A percentile compares a stretch with the other conserved stretches of the same genome.
Conservation (phyloP, 2,888 invertebrate genomes). For the Eristalinus sepulchralis region DNA sequence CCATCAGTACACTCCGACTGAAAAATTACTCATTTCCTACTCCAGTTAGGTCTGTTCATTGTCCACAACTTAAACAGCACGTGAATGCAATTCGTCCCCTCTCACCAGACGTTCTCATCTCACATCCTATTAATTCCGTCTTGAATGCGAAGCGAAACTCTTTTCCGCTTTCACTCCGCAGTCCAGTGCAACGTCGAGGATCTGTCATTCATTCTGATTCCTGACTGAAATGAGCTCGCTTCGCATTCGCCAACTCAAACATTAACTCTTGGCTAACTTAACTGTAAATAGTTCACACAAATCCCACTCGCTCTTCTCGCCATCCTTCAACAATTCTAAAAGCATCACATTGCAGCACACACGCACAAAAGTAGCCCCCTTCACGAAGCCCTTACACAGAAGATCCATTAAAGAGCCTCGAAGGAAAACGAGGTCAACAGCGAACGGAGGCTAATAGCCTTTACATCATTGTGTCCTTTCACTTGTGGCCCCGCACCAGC, state of each 20-base stretch:
- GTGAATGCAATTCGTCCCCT: too few relatives aligned
- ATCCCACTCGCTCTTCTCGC: background rate
- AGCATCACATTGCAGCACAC: background rate
- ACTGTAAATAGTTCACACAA: conserved; percentile 7
- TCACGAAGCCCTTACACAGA: conserved; percentile 46
- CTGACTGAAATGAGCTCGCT: conserved; percentile 9
- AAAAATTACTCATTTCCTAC: too few relatives aligned
- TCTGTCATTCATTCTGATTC: background rate
- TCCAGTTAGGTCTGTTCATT: too few relatives aligned
- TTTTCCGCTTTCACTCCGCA: background rate
- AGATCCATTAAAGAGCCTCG: conserved; percentile 55
- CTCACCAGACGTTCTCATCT: too few relatives aligned
- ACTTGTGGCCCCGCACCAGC: background rate
- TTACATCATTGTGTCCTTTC: conserved; percentile 57
- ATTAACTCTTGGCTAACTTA: conserved; percentile 10
- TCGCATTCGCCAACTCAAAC: background rate
- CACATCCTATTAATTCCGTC: background rate
- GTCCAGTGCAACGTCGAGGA: background rate
- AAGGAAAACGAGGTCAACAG: conserved; percentile 66
- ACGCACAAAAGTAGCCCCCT: conserved; percentile 32
- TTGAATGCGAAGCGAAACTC: background rate
- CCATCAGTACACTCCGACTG: too few relatives aligned
- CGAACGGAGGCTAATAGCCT: conserved; percentile 67
- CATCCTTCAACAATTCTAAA: background rate
- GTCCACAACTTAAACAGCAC: too few relatives aligned